These are phyloP conservation scores for Artemia sp. DNA, from an alignment of 2,888 invertebrate species.

Conservation along the genomic window DNA sequence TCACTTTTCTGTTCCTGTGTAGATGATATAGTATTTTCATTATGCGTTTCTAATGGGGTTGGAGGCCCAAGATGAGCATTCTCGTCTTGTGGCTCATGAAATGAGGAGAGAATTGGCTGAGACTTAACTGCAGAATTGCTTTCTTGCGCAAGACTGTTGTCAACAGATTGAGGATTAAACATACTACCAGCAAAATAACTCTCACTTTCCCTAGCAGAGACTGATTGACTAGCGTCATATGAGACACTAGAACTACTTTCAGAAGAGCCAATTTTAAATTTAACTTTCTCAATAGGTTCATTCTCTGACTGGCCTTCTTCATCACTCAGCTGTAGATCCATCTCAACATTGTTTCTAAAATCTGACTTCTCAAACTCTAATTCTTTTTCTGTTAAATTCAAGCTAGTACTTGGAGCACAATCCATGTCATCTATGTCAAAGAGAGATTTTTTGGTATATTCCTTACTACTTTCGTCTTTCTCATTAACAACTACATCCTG, in stretches of 20 bases:
- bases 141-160: not conserved
- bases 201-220: not conserved
- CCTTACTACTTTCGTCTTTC: too few species aligned
- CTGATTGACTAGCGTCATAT: not conserved
- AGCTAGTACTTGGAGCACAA: too few species aligned
- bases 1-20: too few species aligned
- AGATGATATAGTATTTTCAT: too few species aligned
- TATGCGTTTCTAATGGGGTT: not conserved
- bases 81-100: constrained; percentile 1
- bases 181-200: not conserved
- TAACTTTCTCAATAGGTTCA: not conserved
- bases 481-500: too few species aligned
- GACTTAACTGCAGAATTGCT: constrained; percentile 3
- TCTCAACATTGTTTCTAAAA: not conserved
- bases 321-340: not conserved
- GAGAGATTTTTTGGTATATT: too few species aligned
- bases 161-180: not conserved
- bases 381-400: too few species aligned
- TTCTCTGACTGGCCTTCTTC: not conserved
- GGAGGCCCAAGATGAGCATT: constrained; percentile 8
- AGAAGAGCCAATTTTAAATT: not conserved
- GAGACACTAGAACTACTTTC: not conserved
- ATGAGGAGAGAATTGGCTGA: constrained; percentile 7
- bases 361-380: not conserved
- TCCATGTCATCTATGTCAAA: too few species aligned